phyloP scores from a whole-genome alignment of 2,113 vertebrate species.

The Pheucticus melanocephalus region DNA sequence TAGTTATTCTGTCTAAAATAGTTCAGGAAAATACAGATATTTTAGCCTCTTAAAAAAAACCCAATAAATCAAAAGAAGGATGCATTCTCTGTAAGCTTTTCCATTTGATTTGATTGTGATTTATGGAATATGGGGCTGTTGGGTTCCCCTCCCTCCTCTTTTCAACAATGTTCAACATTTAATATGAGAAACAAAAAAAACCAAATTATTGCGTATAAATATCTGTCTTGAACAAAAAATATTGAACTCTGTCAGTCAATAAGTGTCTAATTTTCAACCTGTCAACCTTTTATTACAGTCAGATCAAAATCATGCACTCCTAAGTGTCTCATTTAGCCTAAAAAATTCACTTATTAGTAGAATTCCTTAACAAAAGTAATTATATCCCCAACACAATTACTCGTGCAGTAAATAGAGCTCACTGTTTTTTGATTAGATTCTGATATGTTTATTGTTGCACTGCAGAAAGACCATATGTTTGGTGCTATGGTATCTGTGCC shows the following conservation, averaged over 20 bases:
- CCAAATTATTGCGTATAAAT: not conserved
- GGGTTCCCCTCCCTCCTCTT: not conserved
- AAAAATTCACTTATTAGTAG: not conserved
- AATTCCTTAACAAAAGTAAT: not conserved
- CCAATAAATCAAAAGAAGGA: rapidly evolving
- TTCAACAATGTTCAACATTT: not conserved
- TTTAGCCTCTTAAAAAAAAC: not conserved
- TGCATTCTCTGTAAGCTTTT: not conserved
- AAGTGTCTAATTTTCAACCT: not conserved
- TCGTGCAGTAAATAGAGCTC: not conserved
- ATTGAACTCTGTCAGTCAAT: constrained; percentile 8
- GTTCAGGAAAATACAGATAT: not conserved
- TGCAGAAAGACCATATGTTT: not conserved
- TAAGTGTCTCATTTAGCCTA: constrained; percentile 10
- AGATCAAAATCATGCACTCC: not conserved
- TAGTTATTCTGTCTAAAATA: not conserved
- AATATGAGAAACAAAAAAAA: not conserved
- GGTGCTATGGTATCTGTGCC: not conserved
- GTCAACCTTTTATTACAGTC: not conserved
- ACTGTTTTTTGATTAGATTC: not conserved
- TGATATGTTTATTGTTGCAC: not conserved
- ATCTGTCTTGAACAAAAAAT: not conserved
- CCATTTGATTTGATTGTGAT: not conserved
- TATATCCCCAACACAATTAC: not conserved
- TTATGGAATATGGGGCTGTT: not conserved